Evolutionary conservation across 2,888 invertebrate species (phyloP).

Genomic region (Hypomecis atomaria): DNA sequence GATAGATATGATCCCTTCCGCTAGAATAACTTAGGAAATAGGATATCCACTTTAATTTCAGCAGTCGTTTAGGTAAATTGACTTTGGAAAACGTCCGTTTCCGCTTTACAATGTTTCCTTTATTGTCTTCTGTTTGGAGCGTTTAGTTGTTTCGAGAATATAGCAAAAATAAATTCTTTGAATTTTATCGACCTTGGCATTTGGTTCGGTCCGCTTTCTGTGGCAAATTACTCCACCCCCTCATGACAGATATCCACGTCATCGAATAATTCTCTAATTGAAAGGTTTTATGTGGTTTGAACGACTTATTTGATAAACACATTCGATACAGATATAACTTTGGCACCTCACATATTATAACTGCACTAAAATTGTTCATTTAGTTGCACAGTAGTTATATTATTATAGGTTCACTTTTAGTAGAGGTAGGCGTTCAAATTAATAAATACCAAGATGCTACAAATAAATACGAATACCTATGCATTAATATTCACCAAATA

Average conservation of each 20-base stretch:
- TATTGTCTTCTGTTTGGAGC: conserved; percentile 16
- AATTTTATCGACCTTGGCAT: conserved; percentile 12
- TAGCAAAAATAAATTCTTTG: conserved; percentile 15
- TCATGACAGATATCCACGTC: conserved; percentile 1
- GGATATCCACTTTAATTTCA: conserved; percentile 39
- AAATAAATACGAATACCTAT: no score
- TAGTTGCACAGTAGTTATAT: no score
- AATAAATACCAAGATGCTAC: no score
- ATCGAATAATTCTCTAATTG: not conserved
- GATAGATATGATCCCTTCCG: conserved; percentile 48
- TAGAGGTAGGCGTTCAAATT: no score
- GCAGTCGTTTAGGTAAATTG: conserved; percentile 37
- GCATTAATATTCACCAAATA: no score
- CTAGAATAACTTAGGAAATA: conserved; percentile 45
- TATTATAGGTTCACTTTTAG: no score
- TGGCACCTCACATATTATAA: no score
- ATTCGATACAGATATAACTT: no score
- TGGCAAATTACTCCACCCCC: not conserved
- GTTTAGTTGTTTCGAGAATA: conserved; percentile 9
- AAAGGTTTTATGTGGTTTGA: not conserved
- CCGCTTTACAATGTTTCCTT: conserved; percentile 25
- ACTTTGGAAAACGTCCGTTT: conserved; percentile 30
- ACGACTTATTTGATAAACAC: no score
- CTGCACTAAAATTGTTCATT: no score
- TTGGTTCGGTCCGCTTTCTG: conserved; percentile 3